Percentiles rank a stretch among this genome's conserved stretches.
phyloP scores from a whole-genome alignment of 2,113 vertebrate species.

The Caloenas nicobarica region DNA sequence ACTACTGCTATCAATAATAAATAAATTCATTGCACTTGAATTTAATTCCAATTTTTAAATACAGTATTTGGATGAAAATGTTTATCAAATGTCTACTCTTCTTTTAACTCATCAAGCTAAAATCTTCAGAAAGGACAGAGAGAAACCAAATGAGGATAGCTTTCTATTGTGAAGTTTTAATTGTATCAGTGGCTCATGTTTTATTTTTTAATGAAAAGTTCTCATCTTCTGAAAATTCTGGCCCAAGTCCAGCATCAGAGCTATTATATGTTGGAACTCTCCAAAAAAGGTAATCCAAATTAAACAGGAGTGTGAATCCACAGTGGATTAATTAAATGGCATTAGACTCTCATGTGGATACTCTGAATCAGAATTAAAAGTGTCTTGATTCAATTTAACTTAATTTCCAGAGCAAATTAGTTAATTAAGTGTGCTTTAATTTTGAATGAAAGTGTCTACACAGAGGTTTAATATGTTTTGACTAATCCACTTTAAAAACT shows the following conservation, averaged over 20 bases:
- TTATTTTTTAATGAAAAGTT: background rate
- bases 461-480: constrained; percentile 37
- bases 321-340: constrained; percentile 63
- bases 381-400: constrained; percentile 65
- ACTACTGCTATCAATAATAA: background rate
- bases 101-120: background rate
- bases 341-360: constrained; percentile 56
- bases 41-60: background rate
- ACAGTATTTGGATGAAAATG: background rate
- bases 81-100: background rate
- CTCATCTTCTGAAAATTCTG: background rate
- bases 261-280: constrained; percentile 7
- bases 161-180: background rate
- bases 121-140: background rate
- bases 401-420: constrained; percentile 64
- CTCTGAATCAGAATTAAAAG: constrained; percentile 58
- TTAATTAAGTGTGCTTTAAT: constrained; percentile 49
- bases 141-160: background rate
- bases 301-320: constrained; percentile 54
- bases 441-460: constrained; percentile 52
- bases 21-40: background rate
- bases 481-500: constrained; percentile 58
- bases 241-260: background rate
- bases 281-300: constrained; percentile 53
- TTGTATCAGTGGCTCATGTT: background rate